Evolutionary conservation across 2,113 vertebrate genomes (phyloP), one percentile per base, ranked within the genome.

Genomic region (Parotia lawesii): DNA sequence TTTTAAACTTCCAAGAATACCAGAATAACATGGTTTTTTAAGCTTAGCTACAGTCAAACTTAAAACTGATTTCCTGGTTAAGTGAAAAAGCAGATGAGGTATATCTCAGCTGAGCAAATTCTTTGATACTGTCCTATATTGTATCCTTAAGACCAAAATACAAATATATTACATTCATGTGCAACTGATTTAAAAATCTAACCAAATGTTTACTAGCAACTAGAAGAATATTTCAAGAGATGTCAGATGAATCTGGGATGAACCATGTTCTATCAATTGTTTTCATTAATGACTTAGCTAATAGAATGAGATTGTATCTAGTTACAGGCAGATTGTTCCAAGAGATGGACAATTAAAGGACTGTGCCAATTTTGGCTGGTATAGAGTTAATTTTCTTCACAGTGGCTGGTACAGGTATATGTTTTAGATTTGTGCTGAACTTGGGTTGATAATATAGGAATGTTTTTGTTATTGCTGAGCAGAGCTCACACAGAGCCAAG

Each of bases 361-460:
- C 4, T 62, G 15, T 25, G 40, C 6, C 71, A 37, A 28, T 47
- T 87, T 78, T 40, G 29, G 7, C 29, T 40, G 11, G 5, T 10
- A 2, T 5, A 47, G 29, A 38, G 12, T 45, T 33, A 23, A 38
- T 40, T 77, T 60, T 61, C 10, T 37, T 77, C 8, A 28, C 15
- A 53, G 28, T 45, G 15, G 4, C 23, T 60, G 19, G 6, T 37
- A 5, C 0, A 0, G 15, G 6, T 45, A 2, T 15, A 4, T 45
- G 33, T 45, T 77, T 60, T 27, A 1, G 17, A 33, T 65, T 40
- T 47, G 23, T 64, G n/a, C 40, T 65, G 28, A 38, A 28, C 9
- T 19, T 0, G 28, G 24, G n/a, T 25, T 48, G 60, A 6, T 25
- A 25, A 14, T 3, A 23, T 9, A 48, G 42, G 48, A 6, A n/a